Evolutionary conservation across 2,888 invertebrate genomes (phyloP), one percentile per base, ranked within the genome.

Genomic region (Leptopilina myrica): DNA sequence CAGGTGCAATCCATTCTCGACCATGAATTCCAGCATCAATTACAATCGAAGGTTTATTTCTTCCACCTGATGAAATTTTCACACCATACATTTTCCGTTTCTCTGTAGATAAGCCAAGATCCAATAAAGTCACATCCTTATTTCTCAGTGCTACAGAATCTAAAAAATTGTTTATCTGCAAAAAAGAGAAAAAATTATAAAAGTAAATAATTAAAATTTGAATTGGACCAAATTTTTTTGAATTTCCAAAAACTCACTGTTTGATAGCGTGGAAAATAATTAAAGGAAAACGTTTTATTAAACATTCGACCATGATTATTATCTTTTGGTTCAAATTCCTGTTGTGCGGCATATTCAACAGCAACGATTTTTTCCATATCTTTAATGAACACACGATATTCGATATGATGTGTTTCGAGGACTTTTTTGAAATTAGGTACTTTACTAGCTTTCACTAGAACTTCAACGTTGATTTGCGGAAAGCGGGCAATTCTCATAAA

Each of bases 1-100:
- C 93, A 0, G 94, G 93, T 0, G 95, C 94, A 76, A 95, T 94
- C 95, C 95, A 95, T 90, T 95, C 95, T 0, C 95, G 93, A 0
- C 95, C 95, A 88, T 95, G 95, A 78, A 95, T 94, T 1, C 93
- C 94, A 67, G 93, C 94, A 81, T 95, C 95, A 40, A 95, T 92
- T 82, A 95, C 91, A 84, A 95, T 93, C 2, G 93, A 91, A 0
- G 95, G 95, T 78, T 94, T 84, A 67, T 92, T 92, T 67, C 92
- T 92, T 59, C 92, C 89, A 14, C 94, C 92, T 14, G 94, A 94
- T 78, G 94, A 94, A 78, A 96, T 93, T 89, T 94, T 95, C 73
- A 83, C 53, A 9, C 76, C 82, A 75, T 64, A 5, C 76, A 79
- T 83, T 46, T 82, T 79, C 20, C 95, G 93, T 0, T 93, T 93